Conservation (phyloP, 2,888 invertebrate species). For the Patella pellucida region DNA sequence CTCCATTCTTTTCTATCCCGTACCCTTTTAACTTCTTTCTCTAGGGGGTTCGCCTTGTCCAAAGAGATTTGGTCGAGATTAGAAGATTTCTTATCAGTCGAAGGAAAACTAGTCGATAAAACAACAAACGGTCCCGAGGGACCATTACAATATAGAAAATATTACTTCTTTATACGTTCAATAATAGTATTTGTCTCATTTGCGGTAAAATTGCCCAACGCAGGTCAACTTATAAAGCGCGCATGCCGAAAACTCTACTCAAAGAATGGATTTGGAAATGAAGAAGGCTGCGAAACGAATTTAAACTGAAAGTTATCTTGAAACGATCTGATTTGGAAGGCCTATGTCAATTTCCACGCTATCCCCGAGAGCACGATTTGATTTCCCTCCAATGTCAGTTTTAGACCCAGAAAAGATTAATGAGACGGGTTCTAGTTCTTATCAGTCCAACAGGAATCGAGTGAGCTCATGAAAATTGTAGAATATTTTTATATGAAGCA, state of each 20-base stretch:
- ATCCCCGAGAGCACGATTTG: slow-evolving; percentile 11
- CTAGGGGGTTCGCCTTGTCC: not conserved
- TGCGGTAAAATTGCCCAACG: slow-evolving; percentile 9
- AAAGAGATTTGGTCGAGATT: slow-evolving; percentile 7
- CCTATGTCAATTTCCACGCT: slow-evolving; percentile 11
- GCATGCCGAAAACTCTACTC: not conserved
- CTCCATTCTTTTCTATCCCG: too few species aligned
- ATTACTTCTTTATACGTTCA: slow-evolving; percentile 10
- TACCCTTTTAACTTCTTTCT: not conserved
- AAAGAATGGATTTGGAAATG: not conserved
- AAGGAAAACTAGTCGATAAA: slow-evolving; percentile 2
- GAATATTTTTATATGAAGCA: slow-evolving; percentile 9
- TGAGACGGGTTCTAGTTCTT: slow-evolving; percentile 1
- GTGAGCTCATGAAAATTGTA: slow-evolving; percentile 11
- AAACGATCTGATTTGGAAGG: slow-evolving; percentile 7
- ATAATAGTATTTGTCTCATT: not conserved
- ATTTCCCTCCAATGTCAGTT: slow-evolving; percentile 4
- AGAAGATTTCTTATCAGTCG: not conserved
- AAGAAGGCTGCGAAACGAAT: slow-evolving; percentile 8
- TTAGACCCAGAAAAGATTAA: slow-evolving; percentile 2
- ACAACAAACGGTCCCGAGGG: slow-evolving; percentile 11
- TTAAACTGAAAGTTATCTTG: slow-evolving; percentile 6
- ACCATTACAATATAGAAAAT: not conserved
- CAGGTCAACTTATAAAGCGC: slow-evolving; percentile 7
- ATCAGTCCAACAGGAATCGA: slow-evolving; percentile 5